Conservation (phyloP, 92 coral and sea anemone genomes). For the Phenganax marumi region DNA sequence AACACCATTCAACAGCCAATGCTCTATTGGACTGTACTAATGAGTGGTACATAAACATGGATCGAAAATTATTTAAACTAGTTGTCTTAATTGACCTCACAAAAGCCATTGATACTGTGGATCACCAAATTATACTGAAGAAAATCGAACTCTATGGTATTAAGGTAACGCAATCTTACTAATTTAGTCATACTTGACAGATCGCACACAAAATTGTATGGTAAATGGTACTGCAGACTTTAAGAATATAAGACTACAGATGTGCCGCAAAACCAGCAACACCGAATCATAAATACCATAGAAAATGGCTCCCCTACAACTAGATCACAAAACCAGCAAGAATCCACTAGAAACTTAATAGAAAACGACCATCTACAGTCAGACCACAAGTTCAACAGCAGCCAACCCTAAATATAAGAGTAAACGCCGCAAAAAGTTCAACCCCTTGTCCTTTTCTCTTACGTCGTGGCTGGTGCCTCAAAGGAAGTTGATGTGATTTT, state of each 20-base stretch:
- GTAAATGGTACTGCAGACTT: slow-evolving; percentile 34
- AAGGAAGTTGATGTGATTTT: too few relatives aligned
- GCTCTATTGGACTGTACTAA: slow-evolving; percentile 50
- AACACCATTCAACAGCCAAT: slow-evolving; percentile 36
- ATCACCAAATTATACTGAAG: slow-evolving; percentile 36
- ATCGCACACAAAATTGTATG: slow-evolving; percentile 51
- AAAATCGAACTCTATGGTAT: slow-evolving; percentile 31
- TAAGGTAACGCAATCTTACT: slow-evolving; percentile 37
- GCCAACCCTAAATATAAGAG: too few relatives aligned
- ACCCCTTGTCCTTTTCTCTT: too few relatives aligned
- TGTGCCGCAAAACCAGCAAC: too few relatives aligned
- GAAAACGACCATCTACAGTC: too few relatives aligned
- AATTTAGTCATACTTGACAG: slow-evolving; percentile 45
- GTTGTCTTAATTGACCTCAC: slow-evolving; percentile 55
- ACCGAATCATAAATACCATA: too few relatives aligned
- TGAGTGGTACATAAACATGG: slow-evolving; percentile 60
- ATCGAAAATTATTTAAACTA: slow-evolving; percentile 48
- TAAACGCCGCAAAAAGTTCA: too few relatives aligned
- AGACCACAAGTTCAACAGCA: too few relatives aligned
- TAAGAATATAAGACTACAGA: background rate
- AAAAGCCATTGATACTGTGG: slow-evolving; percentile 54
- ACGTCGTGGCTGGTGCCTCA: too few relatives aligned
- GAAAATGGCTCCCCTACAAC: too few relatives aligned
- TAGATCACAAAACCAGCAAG: too few relatives aligned
- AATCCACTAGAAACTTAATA: too few relatives aligned